A percentile compares a stretch with the other conserved stretches of the same genome.
phyloP scores from a whole-genome alignment of 2,113 vertebrate genomes.

The Cervus canadensis region DNA sequence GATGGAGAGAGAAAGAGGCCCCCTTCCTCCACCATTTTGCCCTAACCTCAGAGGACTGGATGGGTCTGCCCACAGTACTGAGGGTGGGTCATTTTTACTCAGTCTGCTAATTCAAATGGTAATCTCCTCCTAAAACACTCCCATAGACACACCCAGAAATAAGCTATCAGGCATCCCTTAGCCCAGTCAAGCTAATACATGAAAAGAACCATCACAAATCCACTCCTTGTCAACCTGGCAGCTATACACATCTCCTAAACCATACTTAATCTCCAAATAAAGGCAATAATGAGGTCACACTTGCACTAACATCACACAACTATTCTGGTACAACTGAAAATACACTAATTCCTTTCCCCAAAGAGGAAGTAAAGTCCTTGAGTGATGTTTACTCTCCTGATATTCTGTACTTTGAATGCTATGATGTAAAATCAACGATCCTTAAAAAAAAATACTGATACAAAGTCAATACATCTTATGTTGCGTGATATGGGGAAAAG shows the following conservation, averaged over 20 bases:
- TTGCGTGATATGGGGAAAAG: neutral
- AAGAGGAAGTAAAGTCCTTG: neutral
- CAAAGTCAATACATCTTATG: neutral
- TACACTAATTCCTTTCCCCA: neutral
- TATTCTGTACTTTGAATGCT: neutral
- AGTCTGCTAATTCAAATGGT: neutral
- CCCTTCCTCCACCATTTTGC: neutral
- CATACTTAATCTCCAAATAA: neutral
- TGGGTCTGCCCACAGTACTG: no score
- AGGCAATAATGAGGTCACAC: neutral
- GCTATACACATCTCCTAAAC: neutral
- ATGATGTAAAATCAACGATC: neutral
- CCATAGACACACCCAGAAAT: neutral
- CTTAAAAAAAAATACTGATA: neutral
- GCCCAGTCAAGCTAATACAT: neutral
- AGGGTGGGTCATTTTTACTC: neutral
- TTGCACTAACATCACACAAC: neutral
- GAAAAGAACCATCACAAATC: neutral
- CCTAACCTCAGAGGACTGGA: neutral
- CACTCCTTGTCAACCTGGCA: neutral
- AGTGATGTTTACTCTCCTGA: neutral
- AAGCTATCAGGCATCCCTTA: neutral
- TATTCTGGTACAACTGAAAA: neutral
- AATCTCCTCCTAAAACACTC: neutral
- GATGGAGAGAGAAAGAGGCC: neutral